phyloP scores from a whole-genome alignment of 2,113 vertebrate species.

The Pterophyllum scalare region DNA sequence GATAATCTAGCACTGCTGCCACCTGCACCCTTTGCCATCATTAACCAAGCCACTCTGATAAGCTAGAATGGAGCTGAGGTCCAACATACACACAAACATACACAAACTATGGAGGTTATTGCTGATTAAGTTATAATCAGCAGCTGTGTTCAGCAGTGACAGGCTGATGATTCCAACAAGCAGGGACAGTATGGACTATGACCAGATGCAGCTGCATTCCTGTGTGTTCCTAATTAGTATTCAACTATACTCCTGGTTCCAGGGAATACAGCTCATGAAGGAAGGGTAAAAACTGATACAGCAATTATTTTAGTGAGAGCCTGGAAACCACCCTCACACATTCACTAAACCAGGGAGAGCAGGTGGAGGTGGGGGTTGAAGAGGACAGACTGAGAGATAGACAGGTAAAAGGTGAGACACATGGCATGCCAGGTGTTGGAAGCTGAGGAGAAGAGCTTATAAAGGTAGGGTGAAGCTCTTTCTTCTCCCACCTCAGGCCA shows the following conservation, averaged over 20 bases:
- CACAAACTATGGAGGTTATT: not conserved
- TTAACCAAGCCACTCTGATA: conserved; percentile 26
- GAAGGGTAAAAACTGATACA: not conserved
- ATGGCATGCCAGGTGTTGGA: conserved; percentile 53
- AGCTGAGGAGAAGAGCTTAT: conserved; percentile 25
- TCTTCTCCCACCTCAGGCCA: conserved; percentile 52
- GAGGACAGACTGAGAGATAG: conserved; percentile 20
- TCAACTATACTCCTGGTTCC: conserved; percentile 22
- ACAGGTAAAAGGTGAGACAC: conserved; percentile 20
- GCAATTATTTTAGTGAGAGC: conserved; percentile 34
- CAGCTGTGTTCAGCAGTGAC: conserved; percentile 16
- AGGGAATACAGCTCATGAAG: conserved; percentile 29
- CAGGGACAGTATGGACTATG: not conserved
- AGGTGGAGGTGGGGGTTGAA: conserved; percentile 11
- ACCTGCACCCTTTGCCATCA: conserved; percentile 8
- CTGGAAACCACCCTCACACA: conserved; percentile 29
- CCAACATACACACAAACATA: not conserved
- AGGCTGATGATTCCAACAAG: conserved; percentile 2
- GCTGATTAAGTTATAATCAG: not conserved
- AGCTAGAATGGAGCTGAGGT: conserved; percentile 2
- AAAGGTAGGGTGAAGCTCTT: conserved; percentile 3
- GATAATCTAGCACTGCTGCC: conserved; percentile 33
- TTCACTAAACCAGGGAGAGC: conserved; percentile 3
- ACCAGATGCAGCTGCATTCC: not conserved
- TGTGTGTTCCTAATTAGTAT: conserved; percentile 18